Conservation (phyloP, 1,140 invertebrate genomes). For the Steinernema feltiae region DNA sequence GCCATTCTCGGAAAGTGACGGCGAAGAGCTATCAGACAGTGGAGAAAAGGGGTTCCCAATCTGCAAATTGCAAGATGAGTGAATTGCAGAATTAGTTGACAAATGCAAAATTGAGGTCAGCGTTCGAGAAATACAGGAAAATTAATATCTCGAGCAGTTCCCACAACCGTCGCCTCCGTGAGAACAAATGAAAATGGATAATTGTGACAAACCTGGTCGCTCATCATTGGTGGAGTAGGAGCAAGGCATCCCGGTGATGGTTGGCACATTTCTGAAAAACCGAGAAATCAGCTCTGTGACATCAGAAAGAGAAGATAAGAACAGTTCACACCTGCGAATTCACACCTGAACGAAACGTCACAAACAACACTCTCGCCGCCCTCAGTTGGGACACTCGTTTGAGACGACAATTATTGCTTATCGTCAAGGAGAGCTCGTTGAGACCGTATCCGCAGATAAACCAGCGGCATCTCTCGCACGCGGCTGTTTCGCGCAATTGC, state of each 20-base stretch:
- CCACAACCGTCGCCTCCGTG: too few species aligned
- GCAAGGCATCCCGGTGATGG: slow-evolving; percentile 40
- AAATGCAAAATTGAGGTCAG: too few species aligned
- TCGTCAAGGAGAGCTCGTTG: too few species aligned
- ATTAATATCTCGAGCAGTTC: too few species aligned
- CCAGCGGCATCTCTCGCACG: too few species aligned
- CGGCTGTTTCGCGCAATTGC: too few species aligned
- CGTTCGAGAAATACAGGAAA: not conserved
- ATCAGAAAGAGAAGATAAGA: not conserved
- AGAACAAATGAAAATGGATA: too few species aligned
- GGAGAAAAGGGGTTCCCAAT: slow-evolving; percentile 81
- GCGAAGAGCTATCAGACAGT: slow-evolving; percentile 77
- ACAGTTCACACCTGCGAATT: not conserved
- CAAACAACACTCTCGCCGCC: too few species aligned
- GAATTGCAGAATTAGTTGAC: slow-evolving; percentile 79
- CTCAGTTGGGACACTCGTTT: too few species aligned
- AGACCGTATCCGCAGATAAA: too few species aligned
- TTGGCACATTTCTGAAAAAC: slow-evolving; percentile 30
- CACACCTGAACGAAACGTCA: too few species aligned
- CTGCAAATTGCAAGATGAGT: slow-evolving; percentile 87
- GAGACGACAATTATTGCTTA: too few species aligned
- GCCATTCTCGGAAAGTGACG: slow-evolving; percentile 72
- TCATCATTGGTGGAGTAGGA: slow-evolving; percentile 44
- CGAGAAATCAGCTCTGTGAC: not conserved
- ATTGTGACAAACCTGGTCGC: not conserved